Evolutionary conservation across 1,140 invertebrate species (phyloP), one percentile per base, ranked within the genome.

Genomic region (Saccostrea glomerata): DNA sequence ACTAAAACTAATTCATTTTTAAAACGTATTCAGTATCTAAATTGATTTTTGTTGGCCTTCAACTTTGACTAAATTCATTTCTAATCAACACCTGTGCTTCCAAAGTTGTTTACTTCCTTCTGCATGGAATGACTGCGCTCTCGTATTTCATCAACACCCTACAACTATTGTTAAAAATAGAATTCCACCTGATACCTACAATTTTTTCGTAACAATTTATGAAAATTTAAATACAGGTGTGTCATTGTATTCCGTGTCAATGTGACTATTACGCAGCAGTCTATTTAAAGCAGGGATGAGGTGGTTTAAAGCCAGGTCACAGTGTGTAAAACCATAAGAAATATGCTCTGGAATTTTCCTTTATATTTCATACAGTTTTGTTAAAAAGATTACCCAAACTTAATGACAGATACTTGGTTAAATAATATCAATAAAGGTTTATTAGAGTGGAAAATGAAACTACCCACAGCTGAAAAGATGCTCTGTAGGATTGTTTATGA

Each of bases 181-280:
- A 77, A 77, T 77, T 36, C 47, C 30, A 77, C 70, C 70, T 77
- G 70, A 77, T 77, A 77, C 70, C 70, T 77, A 25, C 70, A 77
- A 77, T 77, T 77, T 73, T 63, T 77, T 77, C 70, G 25, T 77
- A 77, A 77, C 70, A 77, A 77, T 77, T 77, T 77, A 77, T 47
- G 47, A 77, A 77, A 77, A 77, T 77, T 77, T 77, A 77, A 77
- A 77, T 77, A 77, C 70, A 77, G 70, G 70, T 77, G 70, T 77
- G 70, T 77, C 70, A 63, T 63, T 63, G n/a, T 36, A 77, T 30
- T 6, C 70, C 30, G 70, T 77, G 70, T 77, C 70, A 77, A 25
- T 30, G 11, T 77, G 70, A 77, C 70, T 30, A 77, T 77, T 77
- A 77, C 70, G 70, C 70, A 77, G 25, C 70, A 77, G 23, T 12